Conservation (phyloP, 2,797 vertebrate genomes). For the Melanogrammus aeglefinus region DNA sequence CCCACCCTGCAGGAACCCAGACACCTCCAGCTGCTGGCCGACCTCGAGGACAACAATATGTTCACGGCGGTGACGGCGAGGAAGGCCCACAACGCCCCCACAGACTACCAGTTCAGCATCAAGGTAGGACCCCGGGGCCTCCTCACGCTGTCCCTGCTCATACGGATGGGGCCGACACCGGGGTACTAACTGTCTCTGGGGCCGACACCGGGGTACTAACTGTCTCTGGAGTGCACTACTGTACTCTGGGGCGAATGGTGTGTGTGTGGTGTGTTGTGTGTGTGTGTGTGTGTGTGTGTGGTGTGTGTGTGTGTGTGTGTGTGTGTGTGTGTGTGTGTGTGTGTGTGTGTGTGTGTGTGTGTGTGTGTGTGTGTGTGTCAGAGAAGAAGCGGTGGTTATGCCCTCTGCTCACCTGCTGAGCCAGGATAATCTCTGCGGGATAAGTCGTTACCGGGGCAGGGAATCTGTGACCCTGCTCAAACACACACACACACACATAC, state of each 20-base stretch:
- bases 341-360: too few species aligned
- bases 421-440: slow-evolving; percentile 64
- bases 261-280: too few species aligned
- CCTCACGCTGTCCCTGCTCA: background rate
- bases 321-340: too few species aligned
- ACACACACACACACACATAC: slow-evolving; percentile 22
- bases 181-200: too few species aligned
- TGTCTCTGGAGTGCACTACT: too few species aligned
- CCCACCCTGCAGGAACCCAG: slow-evolving; percentile 81
- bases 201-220: too few species aligned
- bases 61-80: slow-evolving; percentile 84
- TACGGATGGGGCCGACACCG: background rate
- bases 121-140: slow-evolving; percentile 75
- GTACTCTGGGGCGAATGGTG: too few species aligned
- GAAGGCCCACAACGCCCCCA: slow-evolving; percentile 88
- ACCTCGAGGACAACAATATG: slow-evolving; percentile 90
- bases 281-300: too few species aligned
- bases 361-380: background rate
- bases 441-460: slow-evolving; percentile 60
- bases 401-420: slow-evolving; percentile 66
- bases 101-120: slow-evolving; percentile 93
- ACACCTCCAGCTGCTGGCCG: slow-evolving; percentile 90
- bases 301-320: too few species aligned
- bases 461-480: slow-evolving; percentile 41
- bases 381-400: slow-evolving; percentile 46